A percentile compares a stretch with the other conserved stretches of the same genome.
These are phyloP conservation scores for Acarapis woodi DNA, from an alignment of 1,140 invertebrate species.

Conservation along the genomic window DNA sequence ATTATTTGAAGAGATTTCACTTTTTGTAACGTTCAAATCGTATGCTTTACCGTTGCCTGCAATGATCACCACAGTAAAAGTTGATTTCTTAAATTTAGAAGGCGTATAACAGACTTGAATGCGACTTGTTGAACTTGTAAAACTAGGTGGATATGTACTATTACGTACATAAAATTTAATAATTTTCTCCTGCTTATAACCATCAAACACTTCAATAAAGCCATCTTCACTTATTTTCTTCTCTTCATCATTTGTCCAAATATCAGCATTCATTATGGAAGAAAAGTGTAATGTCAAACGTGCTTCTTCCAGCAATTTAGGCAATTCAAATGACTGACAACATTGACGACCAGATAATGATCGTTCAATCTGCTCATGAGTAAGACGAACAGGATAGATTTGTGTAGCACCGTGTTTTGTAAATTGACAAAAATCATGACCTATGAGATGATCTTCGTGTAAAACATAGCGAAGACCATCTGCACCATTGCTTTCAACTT, in stretches of 20 bases:
- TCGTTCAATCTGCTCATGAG: conserved; percentile 9
- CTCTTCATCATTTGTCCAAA: conserved; percentile 29
- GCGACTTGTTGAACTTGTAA: conserved; percentile 25
- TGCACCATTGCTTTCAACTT: conserved; percentile 43
- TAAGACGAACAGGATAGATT: conserved; percentile 12
- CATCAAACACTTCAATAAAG: conserved; percentile 42
- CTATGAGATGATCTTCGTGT: conserved; percentile 25
- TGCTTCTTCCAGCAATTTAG: not conserved
- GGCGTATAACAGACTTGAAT: conserved; percentile 10
- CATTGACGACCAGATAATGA: conserved; percentile 1
- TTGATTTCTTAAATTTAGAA: conserved; percentile 24
- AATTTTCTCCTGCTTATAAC: conserved; percentile 14
- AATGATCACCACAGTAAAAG: conserved; percentile 39
- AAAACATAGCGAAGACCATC: conserved; percentile 59
- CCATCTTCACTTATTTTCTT: conserved; percentile 20
- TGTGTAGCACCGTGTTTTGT: conserved; percentile 10
- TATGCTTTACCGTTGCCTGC: conserved; percentile 39
- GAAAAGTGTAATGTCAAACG: conserved; percentile 45
- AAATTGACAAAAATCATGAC: conserved; percentile 11
- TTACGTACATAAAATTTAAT: conserved; percentile 21
- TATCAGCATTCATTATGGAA: conserved; percentile 26
- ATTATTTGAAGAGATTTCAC: conserved; percentile 54
- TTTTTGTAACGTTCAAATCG: conserved; percentile 58
- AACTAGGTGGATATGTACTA: conserved; percentile 47
- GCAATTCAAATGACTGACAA: conserved; percentile 12